Evolutionary conservation across 2,888 invertebrate species (phyloP).

Genomic region (Polia nebulosa): DNA sequence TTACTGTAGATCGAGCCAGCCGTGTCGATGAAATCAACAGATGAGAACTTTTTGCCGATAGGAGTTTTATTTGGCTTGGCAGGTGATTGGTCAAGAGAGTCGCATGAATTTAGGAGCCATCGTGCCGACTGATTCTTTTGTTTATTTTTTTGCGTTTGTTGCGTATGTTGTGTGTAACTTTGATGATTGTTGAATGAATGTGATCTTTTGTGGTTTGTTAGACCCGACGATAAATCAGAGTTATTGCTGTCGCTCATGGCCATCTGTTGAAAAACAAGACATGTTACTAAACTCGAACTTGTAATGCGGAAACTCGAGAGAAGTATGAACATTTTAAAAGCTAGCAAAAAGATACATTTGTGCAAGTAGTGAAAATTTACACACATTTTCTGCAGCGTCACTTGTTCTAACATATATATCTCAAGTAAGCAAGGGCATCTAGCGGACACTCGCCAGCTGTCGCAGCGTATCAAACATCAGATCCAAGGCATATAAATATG

Average conservation of each 20-base stretch:
- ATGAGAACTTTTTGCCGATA: slow-evolving; percentile 91
- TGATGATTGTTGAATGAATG: slow-evolving; percentile 93
- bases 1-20: slow-evolving; percentile 90
- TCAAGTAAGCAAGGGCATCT: slow-evolving; percentile 68
- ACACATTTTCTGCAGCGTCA: slow-evolving; percentile 69
- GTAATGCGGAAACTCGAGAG: slow-evolving; percentile 12
- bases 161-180: slow-evolving; percentile 92
- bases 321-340: slow-evolving; percentile 14
- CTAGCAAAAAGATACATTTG: slow-evolving; percentile 49
- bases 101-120: slow-evolving; percentile 89
- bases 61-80: slow-evolving; percentile 87
- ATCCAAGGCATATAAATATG: slow-evolving; percentile 12
- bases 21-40: slow-evolving; percentile 89
- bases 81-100: slow-evolving; percentile 88
- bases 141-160: slow-evolving; percentile 91
- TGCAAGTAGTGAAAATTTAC: slow-evolving; percentile 62
- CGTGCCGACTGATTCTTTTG: slow-evolving; percentile 91
- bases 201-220: slow-evolving; percentile 93
- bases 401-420: slow-evolving; percentile 70
- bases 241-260: slow-evolving; percentile 92
- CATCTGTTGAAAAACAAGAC: slow-evolving; percentile 88
- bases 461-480: slow-evolving; percentile 31
- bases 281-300: slow-evolving; percentile 34
- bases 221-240: slow-evolving; percentile 87
- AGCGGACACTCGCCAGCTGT: slow-evolving; percentile 62